These are phyloP conservation scores for Phrynocephalus guinanensis DNA, from an alignment of 2,797 vertebrate species.

Conservation along the genomic window DNA sequence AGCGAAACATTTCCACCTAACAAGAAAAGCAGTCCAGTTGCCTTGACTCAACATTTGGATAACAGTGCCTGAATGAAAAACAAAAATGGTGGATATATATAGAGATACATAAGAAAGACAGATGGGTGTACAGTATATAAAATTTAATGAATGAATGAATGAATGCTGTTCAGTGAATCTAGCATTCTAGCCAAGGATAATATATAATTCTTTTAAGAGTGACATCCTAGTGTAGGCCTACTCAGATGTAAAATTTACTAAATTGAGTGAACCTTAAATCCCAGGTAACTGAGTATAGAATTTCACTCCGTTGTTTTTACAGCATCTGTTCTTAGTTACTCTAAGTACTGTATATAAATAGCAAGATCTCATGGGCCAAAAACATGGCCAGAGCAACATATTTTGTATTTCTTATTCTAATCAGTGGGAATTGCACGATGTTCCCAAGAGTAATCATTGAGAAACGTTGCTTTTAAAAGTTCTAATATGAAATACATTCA, in stretches of 20 bases:
- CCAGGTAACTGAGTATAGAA: too few species aligned
- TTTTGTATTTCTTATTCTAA: not conserved
- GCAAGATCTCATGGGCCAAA: not conserved
- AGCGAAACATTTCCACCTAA: too few species aligned
- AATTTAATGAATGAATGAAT: too few species aligned
- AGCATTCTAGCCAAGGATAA: not conserved
- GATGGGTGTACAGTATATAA: too few species aligned
- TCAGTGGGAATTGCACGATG: conserved; percentile 23
- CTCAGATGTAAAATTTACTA: too few species aligned
- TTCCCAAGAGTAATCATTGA: not conserved
- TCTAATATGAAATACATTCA: not conserved
- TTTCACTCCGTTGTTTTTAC: too few species aligned
- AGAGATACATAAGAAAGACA: not conserved
- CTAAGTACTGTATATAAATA: not conserved
- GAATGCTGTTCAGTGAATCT: not conserved
- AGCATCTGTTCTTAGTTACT: not conserved
- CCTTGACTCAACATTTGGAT: not conserved
- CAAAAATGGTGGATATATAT: not conserved
- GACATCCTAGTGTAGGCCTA: too few species aligned
- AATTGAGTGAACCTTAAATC: too few species aligned
- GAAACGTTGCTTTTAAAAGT: not conserved
- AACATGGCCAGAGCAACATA: not conserved
- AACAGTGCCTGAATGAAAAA: not conserved
- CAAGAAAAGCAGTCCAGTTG: too few species aligned
- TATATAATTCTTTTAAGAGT: too few species aligned